phyloP scores from a whole-genome alignment of 2,113 vertebrate species.

The Hypanus sabinus region DNA sequence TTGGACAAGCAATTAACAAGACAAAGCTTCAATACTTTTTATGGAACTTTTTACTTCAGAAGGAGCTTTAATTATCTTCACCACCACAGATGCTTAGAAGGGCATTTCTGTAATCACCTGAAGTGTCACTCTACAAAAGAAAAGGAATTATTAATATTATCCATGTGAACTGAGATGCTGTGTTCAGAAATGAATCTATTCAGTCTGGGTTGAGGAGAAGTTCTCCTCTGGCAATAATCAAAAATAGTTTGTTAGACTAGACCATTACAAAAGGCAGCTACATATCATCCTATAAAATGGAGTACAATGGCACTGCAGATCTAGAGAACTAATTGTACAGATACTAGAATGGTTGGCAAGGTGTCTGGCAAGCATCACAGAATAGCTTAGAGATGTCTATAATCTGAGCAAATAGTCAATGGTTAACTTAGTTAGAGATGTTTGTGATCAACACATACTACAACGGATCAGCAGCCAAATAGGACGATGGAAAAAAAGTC shows the following conservation, averaged over 20 bases:
- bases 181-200: constrained; percentile 24
- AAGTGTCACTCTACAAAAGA: constrained; percentile 72
- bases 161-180: constrained; percentile 8
- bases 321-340: too few relatives aligned
- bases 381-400: too few relatives aligned
- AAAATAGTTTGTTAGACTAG: constrained; percentile 38
- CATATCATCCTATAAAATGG: too few relatives aligned
- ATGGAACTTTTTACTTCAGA: background rate
- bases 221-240: background rate
- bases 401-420: too few relatives aligned
- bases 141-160: constrained; percentile 47
- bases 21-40: background rate
- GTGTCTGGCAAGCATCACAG: too few relatives aligned
- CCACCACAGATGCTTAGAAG: constrained; percentile 81
- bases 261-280: background rate
- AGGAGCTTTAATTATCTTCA: constrained; percentile 65
- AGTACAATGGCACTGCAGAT: too few relatives aligned
- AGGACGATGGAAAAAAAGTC: too few relatives aligned
- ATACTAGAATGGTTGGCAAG: too few relatives aligned
- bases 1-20: background rate
- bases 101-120: constrained; percentile 83
- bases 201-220: background rate
- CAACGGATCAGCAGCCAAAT: too few relatives aligned
- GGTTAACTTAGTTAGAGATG: too few relatives aligned
- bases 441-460: too few relatives aligned